Percentiles rank a stretch among this genome's conserved stretches.
Conservation (phyloP, 2,113 vertebrate genomes). For the Chunga burmeisteri region DNA sequence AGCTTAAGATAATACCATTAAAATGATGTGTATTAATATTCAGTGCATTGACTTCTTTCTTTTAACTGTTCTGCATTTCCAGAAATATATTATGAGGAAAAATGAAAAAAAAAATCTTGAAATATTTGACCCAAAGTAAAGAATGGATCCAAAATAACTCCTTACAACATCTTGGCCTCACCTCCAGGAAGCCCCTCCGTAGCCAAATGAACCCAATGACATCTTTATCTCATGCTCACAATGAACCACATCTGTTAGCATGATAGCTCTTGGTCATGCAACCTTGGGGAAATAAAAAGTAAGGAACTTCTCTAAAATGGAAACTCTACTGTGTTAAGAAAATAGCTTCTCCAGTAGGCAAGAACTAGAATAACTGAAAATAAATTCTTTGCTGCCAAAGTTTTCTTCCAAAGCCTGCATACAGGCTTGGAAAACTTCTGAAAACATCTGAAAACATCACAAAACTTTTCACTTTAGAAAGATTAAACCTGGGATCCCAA, state of each 20-base stretch:
- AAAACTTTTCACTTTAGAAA: background rate
- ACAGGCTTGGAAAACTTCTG: background rate
- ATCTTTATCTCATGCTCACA: background rate
- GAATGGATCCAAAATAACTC: background rate
- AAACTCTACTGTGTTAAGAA: background rate
- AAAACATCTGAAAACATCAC: background rate
- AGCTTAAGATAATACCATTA: slow-evolving; percentile 13
- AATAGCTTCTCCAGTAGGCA: background rate
- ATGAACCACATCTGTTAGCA: background rate
- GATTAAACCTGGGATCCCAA: background rate
- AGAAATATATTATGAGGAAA: background rate
- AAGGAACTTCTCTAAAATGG: background rate
- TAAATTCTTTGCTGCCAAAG: background rate
- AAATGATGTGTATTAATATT: background rate
- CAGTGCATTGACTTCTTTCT: background rate
- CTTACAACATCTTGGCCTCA: background rate
- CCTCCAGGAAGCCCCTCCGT: background rate
- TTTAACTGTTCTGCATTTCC: background rate
- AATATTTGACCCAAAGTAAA: background rate
- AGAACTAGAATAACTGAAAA: background rate
- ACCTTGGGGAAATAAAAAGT: background rate
- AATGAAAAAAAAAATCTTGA: background rate
- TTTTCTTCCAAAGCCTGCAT: background rate
- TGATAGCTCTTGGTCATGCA: background rate
- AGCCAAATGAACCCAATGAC: background rate